Evolutionary conservation across 2,888 invertebrate genomes (phyloP).

Genomic region (Oxytorus armatus): DNA sequence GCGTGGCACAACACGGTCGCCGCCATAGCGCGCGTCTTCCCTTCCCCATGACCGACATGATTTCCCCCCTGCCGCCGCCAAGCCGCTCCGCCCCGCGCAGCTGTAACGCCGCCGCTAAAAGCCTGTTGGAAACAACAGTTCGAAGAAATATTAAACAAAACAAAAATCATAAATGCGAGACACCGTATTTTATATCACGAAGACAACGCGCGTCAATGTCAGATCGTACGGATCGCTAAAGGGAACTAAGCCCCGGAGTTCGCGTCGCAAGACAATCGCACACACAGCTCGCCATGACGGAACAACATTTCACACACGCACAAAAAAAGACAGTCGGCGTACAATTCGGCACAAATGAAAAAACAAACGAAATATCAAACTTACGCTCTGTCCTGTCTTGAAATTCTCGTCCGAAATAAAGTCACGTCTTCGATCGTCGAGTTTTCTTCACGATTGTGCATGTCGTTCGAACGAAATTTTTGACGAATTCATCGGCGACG

Average conservation of each 20-base stretch:
- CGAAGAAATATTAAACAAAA: background rate
- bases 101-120: constrained; percentile 16
- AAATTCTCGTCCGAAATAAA: too few relatives aligned
- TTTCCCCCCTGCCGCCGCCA: constrained; percentile 24
- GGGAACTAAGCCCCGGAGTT: too few relatives aligned
- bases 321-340: constrained; percentile 66
- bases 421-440: too few relatives aligned
- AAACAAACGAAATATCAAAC: too few relatives aligned
- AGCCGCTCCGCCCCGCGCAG: constrained; percentile 42
- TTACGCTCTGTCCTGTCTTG: too few relatives aligned
- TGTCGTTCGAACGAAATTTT: background rate
- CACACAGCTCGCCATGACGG: constrained; percentile 82
- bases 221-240: too few relatives aligned
- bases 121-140: constrained; percentile 4
- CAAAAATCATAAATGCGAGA: background rate
- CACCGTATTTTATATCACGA: background rate
- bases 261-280: constrained; percentile 60
- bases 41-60: constrained; percentile 20
- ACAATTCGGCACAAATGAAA: constrained; percentile 23
- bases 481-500: too few relatives aligned
- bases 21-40: constrained; percentile 75
- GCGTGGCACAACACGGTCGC: constrained; percentile 81
- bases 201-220: too few relatives aligned
- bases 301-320: constrained; percentile 74
- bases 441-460: background rate